Evolutionary conservation across 2,113 vertebrate species (phyloP).

Genomic region (Sebastes schlegelii): DNA sequence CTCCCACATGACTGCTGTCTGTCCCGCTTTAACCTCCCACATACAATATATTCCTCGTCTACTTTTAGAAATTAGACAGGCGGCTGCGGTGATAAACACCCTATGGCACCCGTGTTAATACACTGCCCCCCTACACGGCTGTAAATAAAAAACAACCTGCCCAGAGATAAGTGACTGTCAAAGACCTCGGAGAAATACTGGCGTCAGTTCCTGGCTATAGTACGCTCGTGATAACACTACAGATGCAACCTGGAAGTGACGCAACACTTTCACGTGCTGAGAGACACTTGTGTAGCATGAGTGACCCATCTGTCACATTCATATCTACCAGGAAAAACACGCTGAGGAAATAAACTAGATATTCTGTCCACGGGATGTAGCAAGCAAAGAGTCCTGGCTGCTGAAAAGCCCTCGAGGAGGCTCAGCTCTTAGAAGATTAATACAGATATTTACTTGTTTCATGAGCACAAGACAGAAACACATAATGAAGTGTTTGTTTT

Average conservation of each 20-base stretch:
- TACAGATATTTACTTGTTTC: conserved; percentile 16
- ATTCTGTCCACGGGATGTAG: conserved; percentile 26
- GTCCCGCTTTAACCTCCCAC: conserved; percentile 12
- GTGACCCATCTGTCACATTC: conserved; percentile 65
- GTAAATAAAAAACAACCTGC: conserved; percentile 46
- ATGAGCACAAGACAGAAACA: conserved; percentile 61
- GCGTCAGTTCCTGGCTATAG: conserved; percentile 23
- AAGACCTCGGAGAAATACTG: conserved; percentile 22
- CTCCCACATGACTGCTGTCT: not conserved
- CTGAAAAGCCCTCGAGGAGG: conserved; percentile 16
- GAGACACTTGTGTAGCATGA: conserved; percentile 47
- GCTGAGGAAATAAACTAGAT: conserved; percentile 34
- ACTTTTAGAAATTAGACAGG: conserved; percentile 43
- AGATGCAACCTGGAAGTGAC: conserved; percentile 71
- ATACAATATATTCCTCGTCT: conserved; percentile 11
- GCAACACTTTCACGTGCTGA: conserved; percentile 64
- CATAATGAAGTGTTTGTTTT: conserved; percentile 56
- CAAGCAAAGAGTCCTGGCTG: conserved; percentile 15
- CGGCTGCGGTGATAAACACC: conserved; percentile 40
- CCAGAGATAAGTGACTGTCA: conserved; percentile 12
- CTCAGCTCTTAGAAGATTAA: conserved; percentile 30
- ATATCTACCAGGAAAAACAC: conserved; percentile 53
- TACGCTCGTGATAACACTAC: conserved; percentile 24
- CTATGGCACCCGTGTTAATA: conserved; percentile 24
- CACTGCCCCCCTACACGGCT: conserved; percentile 4